Evolutionary conservation across 2,888 invertebrate genomes (phyloP).

Genomic region (Sinopyrophorus schimmeli): DNA sequence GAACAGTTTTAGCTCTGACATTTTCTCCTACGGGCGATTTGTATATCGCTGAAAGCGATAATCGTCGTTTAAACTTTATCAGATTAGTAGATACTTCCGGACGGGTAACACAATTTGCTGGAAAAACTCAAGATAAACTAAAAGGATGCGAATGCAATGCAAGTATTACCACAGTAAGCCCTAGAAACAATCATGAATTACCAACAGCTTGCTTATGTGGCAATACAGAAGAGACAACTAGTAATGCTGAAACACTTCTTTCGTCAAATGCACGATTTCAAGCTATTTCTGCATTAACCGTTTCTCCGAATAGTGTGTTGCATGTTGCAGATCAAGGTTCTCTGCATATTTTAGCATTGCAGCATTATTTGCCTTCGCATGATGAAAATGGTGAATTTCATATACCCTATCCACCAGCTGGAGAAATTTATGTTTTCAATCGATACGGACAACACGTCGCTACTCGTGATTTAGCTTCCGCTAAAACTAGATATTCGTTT

Average conservation of each 20-base stretch:
- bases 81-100: constrained; percentile 88
- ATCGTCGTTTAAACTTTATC: constrained; percentile 79
- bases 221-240: constrained; percentile 63
- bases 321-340: constrained; percentile 95
- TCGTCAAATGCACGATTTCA: constrained; percentile 91
- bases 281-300: constrained; percentile 64
- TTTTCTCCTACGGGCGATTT: constrained; percentile 91
- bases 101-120: constrained; percentile 89
- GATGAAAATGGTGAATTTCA: constrained; percentile 90
- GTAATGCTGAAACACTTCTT: constrained; percentile 80
- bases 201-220: constrained; percentile 50
- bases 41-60: constrained; percentile 92
- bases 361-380: constrained; percentile 84
- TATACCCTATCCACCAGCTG: constrained; percentile 90
- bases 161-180: constrained; percentile 59
- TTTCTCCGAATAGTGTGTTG: constrained; percentile 93
- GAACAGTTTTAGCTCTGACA: constrained; percentile 85
- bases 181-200: constrained; percentile 51
- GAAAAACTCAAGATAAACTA: constrained; percentile 69
- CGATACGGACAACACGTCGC: constrained; percentile 92
- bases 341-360: constrained; percentile 79
- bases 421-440: constrained; percentile 93
- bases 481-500: constrained; percentile 92
- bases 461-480: constrained; percentile 93
- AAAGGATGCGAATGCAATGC: constrained; percentile 62